phyloP scores from a whole-genome alignment of 2,797 vertebrate species.

The Tokudaia tokunoshimensis region DNA sequence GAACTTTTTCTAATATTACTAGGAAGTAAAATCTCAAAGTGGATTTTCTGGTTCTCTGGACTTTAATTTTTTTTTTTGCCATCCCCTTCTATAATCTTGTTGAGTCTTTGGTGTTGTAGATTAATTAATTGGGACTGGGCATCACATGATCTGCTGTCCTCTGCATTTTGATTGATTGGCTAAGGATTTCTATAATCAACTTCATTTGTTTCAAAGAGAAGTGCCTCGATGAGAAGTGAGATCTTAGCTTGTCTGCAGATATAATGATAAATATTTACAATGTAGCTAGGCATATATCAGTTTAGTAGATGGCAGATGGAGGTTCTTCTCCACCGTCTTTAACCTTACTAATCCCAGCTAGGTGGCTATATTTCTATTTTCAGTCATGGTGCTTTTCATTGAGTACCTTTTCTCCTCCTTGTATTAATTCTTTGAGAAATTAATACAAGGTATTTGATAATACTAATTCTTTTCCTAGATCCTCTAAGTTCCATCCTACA shows the following conservation, averaged over 20 bases:
- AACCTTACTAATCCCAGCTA: not conserved
- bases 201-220: not conserved
- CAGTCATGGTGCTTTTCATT: not conserved
- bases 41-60: not conserved
- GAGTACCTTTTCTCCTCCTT: not conserved
- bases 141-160: not conserved
- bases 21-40: too few species aligned
- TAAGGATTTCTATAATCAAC: not conserved
- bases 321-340: not conserved
- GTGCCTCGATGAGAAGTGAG: not conserved
- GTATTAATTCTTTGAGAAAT: not conserved
- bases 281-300: not conserved
- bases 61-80: not conserved
- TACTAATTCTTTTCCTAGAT: not conserved
- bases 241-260: not conserved
- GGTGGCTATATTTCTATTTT: not conserved
- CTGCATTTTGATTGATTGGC: not conserved
- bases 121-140: not conserved
- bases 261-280: not conserved
- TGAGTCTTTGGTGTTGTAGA: not conserved
- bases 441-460: not conserved
- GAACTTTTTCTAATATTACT: not conserved
- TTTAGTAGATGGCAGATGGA: not conserved
- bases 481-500: not conserved
- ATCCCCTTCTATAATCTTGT: not conserved